Base-by-base conservation (phyloP, 2,888 invertebrate genomes). In the Patella depressa region DNA sequence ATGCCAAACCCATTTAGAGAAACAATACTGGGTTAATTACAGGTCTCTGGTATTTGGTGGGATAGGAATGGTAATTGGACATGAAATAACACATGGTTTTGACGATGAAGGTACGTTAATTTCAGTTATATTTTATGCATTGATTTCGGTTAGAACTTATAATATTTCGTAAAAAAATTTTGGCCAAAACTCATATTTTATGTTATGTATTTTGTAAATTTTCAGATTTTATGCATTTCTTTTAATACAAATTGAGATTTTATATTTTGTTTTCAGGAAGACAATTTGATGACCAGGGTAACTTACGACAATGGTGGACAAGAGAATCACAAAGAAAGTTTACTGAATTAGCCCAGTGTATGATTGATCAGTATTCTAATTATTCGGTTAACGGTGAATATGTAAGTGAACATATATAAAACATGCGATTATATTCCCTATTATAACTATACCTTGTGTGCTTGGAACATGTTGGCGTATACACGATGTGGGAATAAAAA, bases 261-360 rank as follows among this genome's bases (percentile, higher is more conserved):
- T 17, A 29, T 74, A 0, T 19, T 65, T 29, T 45, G 24, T 71
- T 72, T 71, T 17, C 81, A 90, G 96, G 99, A 0, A 93, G 98
- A 29, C 97, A 98, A 92, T 99, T 98, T 91, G 99, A 99, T 90
- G 95, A 95, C 92, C 94, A 95, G 85, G 99, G 99, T 0, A 99
- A 99, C 91, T 93, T 99, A 78, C 95, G 97, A 89, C 96, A 96
- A 83, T 99, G 99, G 99, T 99, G 99, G 99, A 96, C 98, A 88
- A 95, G 96, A 86, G 94, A 94, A 12, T 98, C 98, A 0, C 95
- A 98, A 78, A 94, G 94, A 0, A 94, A 94, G 77, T 99, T 99
- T 92, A 96, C 97, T 88, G 93, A 95, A 71, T 94, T 96, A 78
- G 96, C 98, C 0, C 94, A 96, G 86, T 99, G 99, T 90, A 95